Percentiles rank a stretch among this genome's conserved stretches.
Conservation (phyloP, 2,888 invertebrate species). For the Troides aeacus region DNA sequence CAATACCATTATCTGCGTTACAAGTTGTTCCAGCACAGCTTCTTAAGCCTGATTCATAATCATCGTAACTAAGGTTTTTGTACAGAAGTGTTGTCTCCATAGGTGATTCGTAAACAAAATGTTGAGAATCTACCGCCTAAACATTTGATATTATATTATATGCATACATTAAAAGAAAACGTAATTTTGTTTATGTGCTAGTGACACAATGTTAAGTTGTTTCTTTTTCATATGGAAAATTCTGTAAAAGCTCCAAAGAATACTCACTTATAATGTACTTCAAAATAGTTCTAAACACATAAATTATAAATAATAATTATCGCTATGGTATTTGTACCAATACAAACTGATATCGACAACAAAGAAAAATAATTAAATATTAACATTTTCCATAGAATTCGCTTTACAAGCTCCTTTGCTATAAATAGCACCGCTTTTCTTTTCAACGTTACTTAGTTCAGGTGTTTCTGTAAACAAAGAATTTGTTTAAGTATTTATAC, state of each 20-base stretch:
- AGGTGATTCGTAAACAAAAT: not conserved
- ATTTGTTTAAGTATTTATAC: not conserved
- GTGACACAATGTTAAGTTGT: not conserved
- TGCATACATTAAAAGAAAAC: not conserved
- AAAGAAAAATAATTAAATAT: not conserved
- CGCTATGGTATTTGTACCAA: too few relatives aligned
- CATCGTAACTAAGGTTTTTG: constrained; percentile 39
- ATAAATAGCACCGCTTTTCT: not conserved
- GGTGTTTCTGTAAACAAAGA: constrained; percentile 1
- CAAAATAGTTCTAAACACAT: too few relatives aligned
- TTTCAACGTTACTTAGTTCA: not conserved
- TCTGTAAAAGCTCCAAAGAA: too few relatives aligned
- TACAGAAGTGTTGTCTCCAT: constrained; percentile 35
- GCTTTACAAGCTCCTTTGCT: not conserved
- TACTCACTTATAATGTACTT: too few relatives aligned
- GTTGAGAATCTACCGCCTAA: not conserved
- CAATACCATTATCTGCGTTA: not conserved
- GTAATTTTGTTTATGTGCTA: not conserved
- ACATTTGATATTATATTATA: not conserved
- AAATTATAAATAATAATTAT: too few relatives aligned
- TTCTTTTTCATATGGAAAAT: too few relatives aligned
- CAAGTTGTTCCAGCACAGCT: not conserved
- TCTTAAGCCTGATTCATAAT: constrained; percentile 33
- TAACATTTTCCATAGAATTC: not conserved
- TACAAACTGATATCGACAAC: not conserved